Evolutionary conservation across 1,140 invertebrate genomes (phyloP), one percentile per base, ranked within the genome.

Genomic region (Popillia japonica): DNA sequence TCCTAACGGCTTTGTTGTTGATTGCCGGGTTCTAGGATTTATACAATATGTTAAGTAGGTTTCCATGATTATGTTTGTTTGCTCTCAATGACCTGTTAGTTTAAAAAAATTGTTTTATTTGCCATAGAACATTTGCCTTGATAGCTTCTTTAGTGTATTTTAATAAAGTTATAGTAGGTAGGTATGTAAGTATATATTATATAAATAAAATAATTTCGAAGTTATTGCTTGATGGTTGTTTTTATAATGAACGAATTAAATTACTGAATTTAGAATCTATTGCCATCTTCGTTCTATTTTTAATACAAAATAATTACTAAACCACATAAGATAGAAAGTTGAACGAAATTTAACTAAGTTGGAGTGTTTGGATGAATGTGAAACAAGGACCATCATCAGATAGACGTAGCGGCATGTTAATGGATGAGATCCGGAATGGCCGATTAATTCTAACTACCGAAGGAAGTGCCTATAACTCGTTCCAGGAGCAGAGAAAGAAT

Each of bases 361-460:
- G 11, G 11, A n/a, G 8, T 48, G 44, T n/a, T 14, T 8, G 44
- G 44, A 48, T 48, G 44, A 48, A 48, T 48, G 44, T 48, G 44
- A 48, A 48, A 48, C 44, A 48, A 48, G 44, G 44, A 48, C 44
- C 44, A 48, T 48, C 44, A 48, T 48, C 44, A 76, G 75, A 76
- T 76, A 76, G 75, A 76, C 44, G 44, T n/a, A 14, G 44, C 61
- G 76, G 76, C 59, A 77, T 77, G 76, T 61, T 79, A 79, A 79
- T 79, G 64, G 78, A 79, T 79, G 78, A 48, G 41, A 34, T 61
- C 59, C 42, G 75, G 75, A 79, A 79, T 79, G 78, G 78, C 78
- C 78, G 74, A 79, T 79, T 79, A 79, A 79, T 79, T 79, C 64
- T 34, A 68, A 68, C 64, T 68, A 68, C 64, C 10, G 64, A 48